phyloP scores from a whole-genome alignment of 2,888 invertebrate species.

The Watsonalla cultraria region DNA sequence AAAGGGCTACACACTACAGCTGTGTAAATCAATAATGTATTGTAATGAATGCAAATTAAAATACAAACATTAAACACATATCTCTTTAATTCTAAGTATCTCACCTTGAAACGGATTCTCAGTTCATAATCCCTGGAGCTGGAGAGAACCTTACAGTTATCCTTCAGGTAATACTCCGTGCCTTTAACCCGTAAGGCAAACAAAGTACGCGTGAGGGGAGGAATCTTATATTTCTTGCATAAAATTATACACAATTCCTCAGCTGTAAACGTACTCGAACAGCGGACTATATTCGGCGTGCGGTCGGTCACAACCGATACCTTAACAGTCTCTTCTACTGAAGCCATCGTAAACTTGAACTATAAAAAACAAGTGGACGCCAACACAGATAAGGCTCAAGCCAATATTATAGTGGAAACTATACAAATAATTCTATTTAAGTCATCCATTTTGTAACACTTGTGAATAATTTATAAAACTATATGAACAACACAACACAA shows the following conservation, averaged over 20 bases:
- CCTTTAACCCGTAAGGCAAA: constrained; percentile 85
- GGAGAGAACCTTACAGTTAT: constrained; percentile 71
- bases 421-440: constrained; percentile 22
- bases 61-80: not conserved
- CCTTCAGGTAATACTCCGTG: constrained; percentile 83
- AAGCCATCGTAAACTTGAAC: constrained; percentile 65
- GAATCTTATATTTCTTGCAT: constrained; percentile 85
- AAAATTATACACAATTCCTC: constrained; percentile 86
- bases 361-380: constrained; percentile 63
- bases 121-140: constrained; percentile 83
- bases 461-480: constrained; percentile 5
- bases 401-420: constrained; percentile 34
- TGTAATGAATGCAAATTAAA: constrained; percentile 1
- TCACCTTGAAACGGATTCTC: constrained; percentile 88
- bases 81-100: not conserved
- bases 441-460: constrained; percentile 29
- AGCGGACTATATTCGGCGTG: constrained; percentile 59
- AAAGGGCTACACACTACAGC: too few relatives aligned
- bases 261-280: constrained; percentile 66
- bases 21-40: too few relatives aligned
- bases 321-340: constrained; percentile 61
- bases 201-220: constrained; percentile 86
- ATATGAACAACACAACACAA: not conserved
- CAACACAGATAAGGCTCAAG: constrained; percentile 45
- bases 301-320: constrained; percentile 66